Base-by-base conservation (phyloP, 2,888 invertebrate species). In the Eucera pruinosa region DNA sequence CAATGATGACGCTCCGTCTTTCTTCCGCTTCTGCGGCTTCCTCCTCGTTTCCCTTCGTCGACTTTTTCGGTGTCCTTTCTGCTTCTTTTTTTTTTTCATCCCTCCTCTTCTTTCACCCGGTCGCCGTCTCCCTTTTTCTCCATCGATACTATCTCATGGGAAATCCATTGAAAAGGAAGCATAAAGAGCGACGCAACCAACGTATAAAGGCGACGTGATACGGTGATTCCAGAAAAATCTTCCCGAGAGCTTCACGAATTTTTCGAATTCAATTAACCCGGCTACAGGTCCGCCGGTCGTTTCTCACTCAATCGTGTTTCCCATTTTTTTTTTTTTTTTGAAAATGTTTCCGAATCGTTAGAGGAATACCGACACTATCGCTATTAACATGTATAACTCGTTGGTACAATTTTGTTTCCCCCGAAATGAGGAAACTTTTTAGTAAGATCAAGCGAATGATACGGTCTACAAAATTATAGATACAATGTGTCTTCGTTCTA, bases 1-100 rank as follows among this genome's bases (percentile, higher is more conserved):
- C 86, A 83, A 81, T 80, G 81, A 78, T 75, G 76, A 82, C 72
- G 47, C 36, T 58, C 71, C 67, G 61, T 72, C 75, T 57, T 57
- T 76, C 69, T 68, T 77, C 73, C 41, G 20, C 54, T 54, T 62
- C 73, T 9, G 43, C 64, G 27, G 25, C 39, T 30, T 23, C 54
- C 54, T 58, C 36, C n/a, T 47, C 43, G 45, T 70, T 65, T 67
- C 25, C 45, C 57, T 62, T 45, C 52, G 55, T 23, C 55, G 27
- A 47, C 55, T 71, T 64, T 68, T 68, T 64, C 67, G 62, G 58
- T 64, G 39, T 36, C 61, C 45, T 68, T 60, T 48, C 43, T 62
- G 47, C 60, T 48, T 20, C 65, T 50, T 73, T 76, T 78, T 70
- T 70, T 58, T 68, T 60, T 50, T 45, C 60, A n/a, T 50, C 74